Base-by-base conservation (phyloP, 2,888 invertebrate species). In the Andrena praecox region DNA sequence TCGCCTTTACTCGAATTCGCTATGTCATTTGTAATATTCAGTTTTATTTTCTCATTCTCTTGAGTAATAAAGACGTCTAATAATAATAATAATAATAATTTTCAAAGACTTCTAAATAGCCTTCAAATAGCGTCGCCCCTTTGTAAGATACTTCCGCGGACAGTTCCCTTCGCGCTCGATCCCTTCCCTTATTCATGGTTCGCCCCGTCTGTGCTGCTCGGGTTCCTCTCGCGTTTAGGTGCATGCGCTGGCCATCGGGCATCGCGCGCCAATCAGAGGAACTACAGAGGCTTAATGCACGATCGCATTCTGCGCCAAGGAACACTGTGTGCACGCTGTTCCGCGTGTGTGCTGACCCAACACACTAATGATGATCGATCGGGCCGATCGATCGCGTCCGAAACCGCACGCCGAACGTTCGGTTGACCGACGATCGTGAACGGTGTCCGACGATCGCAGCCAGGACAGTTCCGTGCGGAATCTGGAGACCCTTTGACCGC, bases 221-320 rank as follows among this genome's bases (percentile, higher is more conserved):
- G 6, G 56, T 64, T 50, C 42, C 56, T 50, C 64, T 16, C 48
- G 35, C 60, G 54, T 42, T 64, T 42, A 42, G 27, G 8, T 1
- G 24, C 56, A 24, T n/a, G 10, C 8, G 24, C 56, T 24, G 10
- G 72, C 76, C 42, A 60, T 20, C 64, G 54, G 62, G 42, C 42
- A 63, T 24, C 12, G 35, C n/a, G 29, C 50, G 42, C 64, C 76
- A 85, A 87, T 87, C 85, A 69, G 78, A 73, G 84, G 69, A 78
- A 76, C 69, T 63, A 64, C 50, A 3, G 72, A 16, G 59, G 60
- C 77, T 83, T 80, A 42, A 71, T 71, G 85, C 70, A 59, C 73
- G 48, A 76, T 54, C 27, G 69, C 52, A 70, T 67, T 77, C 54
- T 20, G 27, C 54, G 54, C 20, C 52, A 12, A 24, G 2, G 35